A percentile compares a stretch with the other conserved stretches of the same genome.
phyloP scores from a whole-genome alignment of 2,888 invertebrate genomes.

The Pseudanteris insignis region DNA sequence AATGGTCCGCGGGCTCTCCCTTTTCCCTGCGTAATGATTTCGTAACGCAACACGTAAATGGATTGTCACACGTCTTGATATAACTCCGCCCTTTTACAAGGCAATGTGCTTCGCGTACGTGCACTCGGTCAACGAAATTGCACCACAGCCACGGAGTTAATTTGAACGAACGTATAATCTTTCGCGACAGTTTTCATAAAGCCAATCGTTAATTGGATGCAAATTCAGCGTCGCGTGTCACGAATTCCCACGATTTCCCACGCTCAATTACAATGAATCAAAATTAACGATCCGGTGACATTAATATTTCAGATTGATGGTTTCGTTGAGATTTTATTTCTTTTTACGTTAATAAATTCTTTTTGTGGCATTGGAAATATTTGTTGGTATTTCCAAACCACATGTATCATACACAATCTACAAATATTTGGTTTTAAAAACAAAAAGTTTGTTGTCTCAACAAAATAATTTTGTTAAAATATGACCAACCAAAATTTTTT shows the following conservation, averaged over 20 bases:
- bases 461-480: no score
- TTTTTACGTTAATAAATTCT: no score
- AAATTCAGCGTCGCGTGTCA: conserved; percentile 8
- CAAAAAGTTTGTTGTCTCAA: no score
- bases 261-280: no score
- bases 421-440: no score
- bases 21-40: conserved; percentile 37
- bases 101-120: conserved; percentile 22
- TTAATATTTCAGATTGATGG: no score
- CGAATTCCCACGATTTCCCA: conserved; percentile 14
- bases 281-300: no score
- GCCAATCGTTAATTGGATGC: conserved; percentile 15
- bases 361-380: no score
- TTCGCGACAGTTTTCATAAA: conserved; percentile 8
- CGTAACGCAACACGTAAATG: conserved; percentile 32
- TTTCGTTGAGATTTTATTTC: no score
- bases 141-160: neutral
- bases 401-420: no score
- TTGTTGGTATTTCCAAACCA: no score
- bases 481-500: no score
- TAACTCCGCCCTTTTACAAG: conserved; percentile 30
- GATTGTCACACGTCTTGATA: conserved; percentile 38
- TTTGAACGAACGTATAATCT: conserved; percentile 23
- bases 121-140: neutral
- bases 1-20: conserved; percentile 27